Conservation (phyloP, 2,797 vertebrate species). For the Epinephelus malabaricus region DNA sequence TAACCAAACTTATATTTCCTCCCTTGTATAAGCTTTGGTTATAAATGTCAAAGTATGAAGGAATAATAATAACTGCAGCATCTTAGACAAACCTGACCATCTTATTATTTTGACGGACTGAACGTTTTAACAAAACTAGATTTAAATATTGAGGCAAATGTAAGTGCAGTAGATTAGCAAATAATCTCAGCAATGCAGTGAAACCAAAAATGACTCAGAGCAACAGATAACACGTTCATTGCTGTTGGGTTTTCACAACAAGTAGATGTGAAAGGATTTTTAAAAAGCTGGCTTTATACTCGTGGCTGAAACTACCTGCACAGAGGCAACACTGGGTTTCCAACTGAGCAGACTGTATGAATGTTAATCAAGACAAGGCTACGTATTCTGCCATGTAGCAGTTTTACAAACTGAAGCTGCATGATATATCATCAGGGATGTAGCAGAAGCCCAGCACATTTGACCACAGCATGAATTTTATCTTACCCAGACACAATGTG, state of each 20-base stretch:
- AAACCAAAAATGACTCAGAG: not conserved
- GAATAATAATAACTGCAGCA: not conserved
- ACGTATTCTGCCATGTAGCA: not conserved
- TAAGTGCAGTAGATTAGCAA: not conserved
- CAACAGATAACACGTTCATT: not conserved
- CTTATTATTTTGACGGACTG: not conserved
- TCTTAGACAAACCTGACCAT: not conserved
- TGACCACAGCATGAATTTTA: not conserved
- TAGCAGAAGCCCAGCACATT: not conserved
- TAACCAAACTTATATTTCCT: not conserved
- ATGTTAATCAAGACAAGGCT: not conserved
- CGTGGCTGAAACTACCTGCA: not conserved
- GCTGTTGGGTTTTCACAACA: not conserved
- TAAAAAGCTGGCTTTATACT: slow-evolving; percentile 9
- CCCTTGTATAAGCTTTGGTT: not conserved
- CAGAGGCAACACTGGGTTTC: slow-evolving; percentile 8
- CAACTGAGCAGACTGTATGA: not conserved
- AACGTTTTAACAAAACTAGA: not conserved
- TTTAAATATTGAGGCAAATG: not conserved
- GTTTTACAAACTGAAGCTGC: not conserved
- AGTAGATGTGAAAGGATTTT: not conserved
- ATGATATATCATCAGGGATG: not conserved
- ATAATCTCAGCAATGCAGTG: not conserved
- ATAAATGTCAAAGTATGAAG: not conserved
- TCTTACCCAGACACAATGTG: not conserved